These are phyloP conservation scores for Troides oblongomaculatus DNA, from an alignment of 2,888 invertebrate genomes.

Conservation along the genomic window DNA sequence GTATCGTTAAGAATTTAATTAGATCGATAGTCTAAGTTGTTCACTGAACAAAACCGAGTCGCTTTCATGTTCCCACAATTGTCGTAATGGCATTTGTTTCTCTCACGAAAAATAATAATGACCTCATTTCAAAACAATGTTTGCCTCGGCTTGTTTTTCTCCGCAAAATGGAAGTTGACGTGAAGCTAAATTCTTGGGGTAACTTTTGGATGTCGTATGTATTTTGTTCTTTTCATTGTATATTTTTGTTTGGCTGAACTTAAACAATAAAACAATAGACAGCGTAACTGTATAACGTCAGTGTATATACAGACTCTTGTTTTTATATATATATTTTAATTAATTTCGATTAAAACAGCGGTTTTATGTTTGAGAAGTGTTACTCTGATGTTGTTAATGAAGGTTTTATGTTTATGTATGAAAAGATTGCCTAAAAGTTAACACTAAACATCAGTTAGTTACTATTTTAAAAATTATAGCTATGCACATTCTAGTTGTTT, in stretches of 20 bases:
- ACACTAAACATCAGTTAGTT: too few species aligned
- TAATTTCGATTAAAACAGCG: too few species aligned
- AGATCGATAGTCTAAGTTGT: neutral
- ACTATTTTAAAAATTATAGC: too few species aligned
- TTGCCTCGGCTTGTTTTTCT: constrained; percentile 30
- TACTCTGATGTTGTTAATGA: too few species aligned
- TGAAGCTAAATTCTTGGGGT: constrained; percentile 29
- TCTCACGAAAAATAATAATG: constrained; percentile 29
- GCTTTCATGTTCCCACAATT: constrained; percentile 18
- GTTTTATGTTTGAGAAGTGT: too few species aligned
- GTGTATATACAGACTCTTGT: too few species aligned
- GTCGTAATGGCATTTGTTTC: constrained; percentile 29
- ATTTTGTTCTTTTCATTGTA: constrained; percentile 31
- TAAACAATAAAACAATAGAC: constrained; percentile 30
- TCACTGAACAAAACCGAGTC: constrained; percentile 7
- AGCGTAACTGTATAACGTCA: constrained; percentile 20
- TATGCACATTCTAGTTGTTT: too few species aligned
- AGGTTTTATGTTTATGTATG: too few species aligned
- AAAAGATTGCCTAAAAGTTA: too few species aligned
- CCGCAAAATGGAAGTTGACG: constrained; percentile 31
- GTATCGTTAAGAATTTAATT: neutral
- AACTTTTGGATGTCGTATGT: constrained; percentile 31
- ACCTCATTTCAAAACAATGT: constrained; percentile 31
- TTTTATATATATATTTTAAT: too few species aligned
- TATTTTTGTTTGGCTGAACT: constrained; percentile 29